Evolutionary conservation across 2,888 invertebrate genomes (phyloP).

Genomic region (Drosophila greeni): DNA sequence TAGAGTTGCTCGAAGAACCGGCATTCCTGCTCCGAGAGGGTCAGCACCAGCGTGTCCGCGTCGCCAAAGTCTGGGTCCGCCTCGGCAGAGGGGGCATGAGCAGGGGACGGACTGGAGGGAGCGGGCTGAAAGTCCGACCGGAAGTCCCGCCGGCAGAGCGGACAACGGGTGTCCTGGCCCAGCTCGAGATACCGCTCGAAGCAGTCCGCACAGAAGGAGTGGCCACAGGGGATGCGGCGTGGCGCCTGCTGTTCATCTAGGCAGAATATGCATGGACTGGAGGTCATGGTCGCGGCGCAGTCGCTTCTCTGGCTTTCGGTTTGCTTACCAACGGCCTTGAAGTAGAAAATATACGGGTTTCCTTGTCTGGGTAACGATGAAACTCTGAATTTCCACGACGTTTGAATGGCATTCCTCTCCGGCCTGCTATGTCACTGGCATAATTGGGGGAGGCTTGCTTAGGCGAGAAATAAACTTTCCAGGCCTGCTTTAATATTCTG

Average conservation of each 20-base stretch:
- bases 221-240: constrained; percentile 46
- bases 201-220: constrained; percentile 54
- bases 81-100: neutral
- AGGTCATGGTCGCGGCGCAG: constrained; percentile 19
- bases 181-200: constrained; percentile 46
- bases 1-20: constrained; percentile 50
- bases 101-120: neutral
- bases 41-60: constrained; percentile 50
- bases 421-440: neutral
- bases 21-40: constrained; percentile 56
- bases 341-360: constrained; percentile 29
- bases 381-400: neutral
- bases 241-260: constrained; percentile 54
- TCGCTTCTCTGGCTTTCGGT: neutral
- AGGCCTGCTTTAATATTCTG: neutral
- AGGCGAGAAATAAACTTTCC: neutral
- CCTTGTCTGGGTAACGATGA: neutral
- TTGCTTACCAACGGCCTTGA: constrained; percentile 4
- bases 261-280: constrained; percentile 56
- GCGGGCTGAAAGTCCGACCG: constrained; percentile 35
- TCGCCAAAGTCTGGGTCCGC: constrained; percentile 1
- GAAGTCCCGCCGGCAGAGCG: constrained; percentile 54
- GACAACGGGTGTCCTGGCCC: constrained; percentile 50
- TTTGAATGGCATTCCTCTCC: neutral
- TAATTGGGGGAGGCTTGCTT: neutral